These are phyloP conservation scores for Drosophila meridiana DNA, from an alignment of 2,888 invertebrate genomes.

Conservation along the genomic window DNA sequence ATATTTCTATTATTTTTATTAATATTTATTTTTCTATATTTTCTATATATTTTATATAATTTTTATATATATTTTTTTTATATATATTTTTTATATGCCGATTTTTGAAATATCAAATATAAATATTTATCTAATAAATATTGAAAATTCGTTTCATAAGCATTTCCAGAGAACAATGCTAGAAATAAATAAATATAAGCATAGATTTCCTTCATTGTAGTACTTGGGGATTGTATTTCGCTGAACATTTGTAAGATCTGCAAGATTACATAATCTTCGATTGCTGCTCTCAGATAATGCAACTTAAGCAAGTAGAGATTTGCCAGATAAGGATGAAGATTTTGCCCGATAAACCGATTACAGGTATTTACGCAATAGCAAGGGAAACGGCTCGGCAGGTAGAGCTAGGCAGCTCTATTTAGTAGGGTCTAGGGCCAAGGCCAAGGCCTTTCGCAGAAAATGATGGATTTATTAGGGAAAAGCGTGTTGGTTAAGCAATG, in stretches of 20 bases:
- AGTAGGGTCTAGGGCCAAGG: slow-evolving; percentile 20
- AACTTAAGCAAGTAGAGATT: slow-evolving; percentile 41
- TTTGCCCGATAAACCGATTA: slow-evolving; percentile 42
- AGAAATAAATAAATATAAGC: too few species aligned
- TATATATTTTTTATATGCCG: too few species aligned
- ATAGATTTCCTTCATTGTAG: neutral
- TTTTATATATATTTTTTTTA: too few species aligned
- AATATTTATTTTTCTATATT: too few species aligned
- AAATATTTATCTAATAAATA: neutral
- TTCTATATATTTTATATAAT: too few species aligned
- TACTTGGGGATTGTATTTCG: neutral
- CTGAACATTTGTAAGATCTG: neutral
- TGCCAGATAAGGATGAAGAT: slow-evolving; percentile 28
- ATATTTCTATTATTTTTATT: too few species aligned
- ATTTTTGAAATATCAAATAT: neutral
- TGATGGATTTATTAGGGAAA: slow-evolving; percentile 67
- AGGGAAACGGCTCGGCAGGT: slow-evolving; percentile 28
- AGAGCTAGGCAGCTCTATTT: slow-evolving; percentile 9
- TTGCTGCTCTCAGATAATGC: neutral
- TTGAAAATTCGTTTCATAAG: neutral
- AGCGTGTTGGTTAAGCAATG: slow-evolving; percentile 51
- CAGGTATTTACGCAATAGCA: slow-evolving; percentile 28
- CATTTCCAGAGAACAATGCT: neutral
- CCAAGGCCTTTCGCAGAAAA: slow-evolving; percentile 37
- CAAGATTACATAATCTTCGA: slow-evolving; percentile 7